Evolutionary conservation across 2,797 vertebrate species (phyloP), one percentile per base, ranked within the genome.

Genomic region (Urophycis tenuis): DNA sequence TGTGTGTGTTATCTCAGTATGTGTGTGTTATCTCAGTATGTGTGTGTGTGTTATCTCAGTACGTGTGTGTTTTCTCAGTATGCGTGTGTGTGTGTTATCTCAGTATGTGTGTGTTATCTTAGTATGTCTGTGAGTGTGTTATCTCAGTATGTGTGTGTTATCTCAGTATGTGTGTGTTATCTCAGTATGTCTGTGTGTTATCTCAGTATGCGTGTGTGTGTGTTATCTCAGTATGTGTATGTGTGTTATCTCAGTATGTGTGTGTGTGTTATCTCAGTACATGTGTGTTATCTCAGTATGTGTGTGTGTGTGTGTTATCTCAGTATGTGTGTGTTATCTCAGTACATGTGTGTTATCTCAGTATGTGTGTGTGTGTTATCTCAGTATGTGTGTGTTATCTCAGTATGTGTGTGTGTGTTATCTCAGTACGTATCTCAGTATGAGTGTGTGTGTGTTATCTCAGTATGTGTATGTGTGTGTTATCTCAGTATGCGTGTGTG

Each of bases 391-490:
- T 41, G 41, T 85, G 70, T 83, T 36, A n/a, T n/a, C n/a, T n/a
- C n/a, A n/a, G n/a, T n/a, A n/a, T n/a, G n/a, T n/a, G n/a, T n/a
- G n/a, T n/a, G n/a, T n/a, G n/a, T n/a, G n/a, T n/a, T 81, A 17
- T 41, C 14, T 41, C 14, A 41, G 39, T 41, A 41, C 14, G n/a
- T n/a, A n/a, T n/a, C n/a, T n/a, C n/a, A n/a, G n/a, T n/a, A 41
- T 17, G 39, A 14, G 41, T 85, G 70, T 83, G 34, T n/a, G n/a
- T n/a, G n/a, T n/a, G n/a, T n/a, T 81, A 17, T 41, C 14, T 41
- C 14, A 41, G 39, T 41, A 41, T 17, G 39, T 41, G 41, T 85
- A 70, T 83, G 34, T n/a, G n/a, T n/a, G n/a, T n/a, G n/a, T n/a
- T 81, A 17, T 41, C 14, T 41, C 14, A 41, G 39, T 41, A 41